Evolutionary conservation across 1,140 invertebrate genomes (phyloP), one percentile per base, ranked within the genome.

Genomic region (Calliphora vicina): DNA sequence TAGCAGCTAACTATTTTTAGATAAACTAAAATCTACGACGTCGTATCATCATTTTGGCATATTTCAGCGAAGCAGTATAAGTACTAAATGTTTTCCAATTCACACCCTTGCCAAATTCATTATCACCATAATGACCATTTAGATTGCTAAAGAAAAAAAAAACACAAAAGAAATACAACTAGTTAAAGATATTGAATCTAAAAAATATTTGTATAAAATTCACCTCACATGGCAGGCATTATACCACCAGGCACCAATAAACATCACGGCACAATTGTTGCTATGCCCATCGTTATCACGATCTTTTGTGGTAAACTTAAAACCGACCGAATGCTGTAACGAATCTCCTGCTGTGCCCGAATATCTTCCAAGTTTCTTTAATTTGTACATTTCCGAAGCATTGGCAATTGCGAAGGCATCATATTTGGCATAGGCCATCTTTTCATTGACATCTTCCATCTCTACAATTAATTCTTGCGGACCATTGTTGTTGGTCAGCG

Each of bases 261-360:
- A 94, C 61, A 92, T 90, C 61, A 92, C 88, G 0, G 95, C 94
- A 89, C 95, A 96, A 73, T 94, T 93, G 9, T 23, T 92, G 61
- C 94, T 94, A 80, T 92, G 92, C 86, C 91, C 92, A 87, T 96
- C 95, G 86, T 95, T 94, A 86, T 96, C 95, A 15, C 91, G 86
- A 84, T 95, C 94, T n/a, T 91, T 91, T 0, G 95, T 95, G 61
- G 93, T 94, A 89, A 96, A 96, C 86, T 93, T 93, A 86, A 93
- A 93, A 0, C 93, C 93, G 72, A 94, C 93, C 86, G 95, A 94
- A 73, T 94, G 93, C 15, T 91, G 90, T 67, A 96, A 87, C 0
- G 94, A 93, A 87, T 96, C 94, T n/a, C 91, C 93, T 83, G 93
- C 93, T 83, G 92, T 93, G 13, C 95, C 95, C 26, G 91, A 91